Base-by-base conservation (phyloP, 2,113 vertebrate genomes). In the Microtus oregoni region DNA sequence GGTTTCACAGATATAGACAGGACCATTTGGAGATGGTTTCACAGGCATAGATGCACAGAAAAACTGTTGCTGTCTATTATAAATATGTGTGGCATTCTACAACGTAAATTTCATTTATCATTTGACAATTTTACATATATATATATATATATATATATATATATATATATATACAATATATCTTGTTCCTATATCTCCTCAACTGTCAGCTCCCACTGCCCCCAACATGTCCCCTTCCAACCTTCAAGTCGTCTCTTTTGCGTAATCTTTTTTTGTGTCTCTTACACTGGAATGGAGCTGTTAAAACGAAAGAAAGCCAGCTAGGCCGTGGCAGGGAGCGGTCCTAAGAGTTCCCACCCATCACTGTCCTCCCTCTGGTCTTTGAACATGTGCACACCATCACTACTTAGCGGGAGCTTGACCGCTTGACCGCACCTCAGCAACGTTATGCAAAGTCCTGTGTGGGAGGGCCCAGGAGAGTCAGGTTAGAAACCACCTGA, bases 401-500 rank as follows among this genome's bases (percentile, higher is more conserved):
- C 1, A 26, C 12, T 30, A 13, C 22, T 63, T 38, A 76, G 12
- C 52, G 15, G 26, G 50, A 65, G 50, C 63, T 85, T 26, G 65
- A 76, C 44, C 50, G 26, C 61, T 85, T 26, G 65, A 76, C 44
- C 50, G 26, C 61, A 55, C 63, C 41, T 91, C 78, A 22, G 86
- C 38, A 38, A 20, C 50, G 32, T 47, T 67, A 87, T 67, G 82
- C 86, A 86, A 79, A 91, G 90, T 61, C 7, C 61, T 6, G 12
- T 38, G 20, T 44, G 92, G 92, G 87, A 82, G 55, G 89, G 65
- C 44, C 32, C 3, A 3, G 63, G 65, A 89, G 35, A 70, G 38
- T 63, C 24, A 41, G 20, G 61, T 73, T 63, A 61, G 86, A 96
- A 95, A 87, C 86, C 94, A 76, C 83, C 19, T n/a, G 30, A 63